Conservation (phyloP, 2,113 vertebrate species). For the Colaptes auratus region DNA sequence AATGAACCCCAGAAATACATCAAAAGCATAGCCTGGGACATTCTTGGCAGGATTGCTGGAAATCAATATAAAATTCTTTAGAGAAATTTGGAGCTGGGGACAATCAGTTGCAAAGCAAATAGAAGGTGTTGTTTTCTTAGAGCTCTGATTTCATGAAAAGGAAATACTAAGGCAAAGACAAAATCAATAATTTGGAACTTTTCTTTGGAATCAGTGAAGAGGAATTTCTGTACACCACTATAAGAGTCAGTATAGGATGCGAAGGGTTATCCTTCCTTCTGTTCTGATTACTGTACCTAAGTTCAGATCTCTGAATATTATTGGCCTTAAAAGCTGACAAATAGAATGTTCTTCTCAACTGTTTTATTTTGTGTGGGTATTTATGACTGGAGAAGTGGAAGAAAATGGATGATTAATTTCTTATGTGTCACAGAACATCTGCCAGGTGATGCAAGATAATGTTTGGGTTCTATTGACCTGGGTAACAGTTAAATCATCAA, state of each 20-base stretch:
- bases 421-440: neutral
- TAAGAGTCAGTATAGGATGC: neutral
- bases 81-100: neutral
- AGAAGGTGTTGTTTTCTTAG: neutral
- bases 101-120: neutral
- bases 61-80: neutral
- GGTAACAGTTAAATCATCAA: neutral
- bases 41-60: neutral
- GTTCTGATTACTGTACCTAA: neutral
- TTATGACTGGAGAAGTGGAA: neutral
- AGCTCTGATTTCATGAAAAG: neutral
- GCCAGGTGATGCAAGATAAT: neutral
- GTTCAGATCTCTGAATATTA: neutral
- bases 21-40: neutral
- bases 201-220: neutral
- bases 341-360: neutral
- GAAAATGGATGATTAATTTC: neutral
- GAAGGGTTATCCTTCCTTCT: neutral
- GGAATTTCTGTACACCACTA: neutral
- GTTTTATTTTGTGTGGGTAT: neutral
- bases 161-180: neutral
- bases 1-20: neutral
- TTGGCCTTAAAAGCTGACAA: neutral
- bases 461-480: neutral
- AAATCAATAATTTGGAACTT: neutral